These are phyloP conservation scores for Drosophila bocqueti DNA, from an alignment of 1,140 invertebrate species.

Conservation along the genomic window DNA sequence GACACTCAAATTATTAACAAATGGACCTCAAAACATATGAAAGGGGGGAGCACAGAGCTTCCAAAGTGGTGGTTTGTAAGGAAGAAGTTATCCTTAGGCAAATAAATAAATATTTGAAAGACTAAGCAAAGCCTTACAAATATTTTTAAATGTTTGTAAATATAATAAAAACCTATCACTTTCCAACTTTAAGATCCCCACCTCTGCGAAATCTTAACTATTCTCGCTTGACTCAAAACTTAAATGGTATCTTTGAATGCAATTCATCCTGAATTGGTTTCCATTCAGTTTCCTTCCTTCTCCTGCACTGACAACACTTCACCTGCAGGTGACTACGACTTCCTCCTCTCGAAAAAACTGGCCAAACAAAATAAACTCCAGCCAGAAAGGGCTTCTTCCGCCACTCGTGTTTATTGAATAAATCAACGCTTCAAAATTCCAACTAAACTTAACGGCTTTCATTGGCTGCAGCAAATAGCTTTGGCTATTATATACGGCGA, in stretches of 20 bases:
- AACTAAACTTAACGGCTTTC: slow-evolving; percentile 78
- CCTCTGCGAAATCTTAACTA: neutral
- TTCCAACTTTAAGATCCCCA: neutral
- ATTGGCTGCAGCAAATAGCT: slow-evolving; percentile 72
- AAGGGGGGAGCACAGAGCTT: neutral
- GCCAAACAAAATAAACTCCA: slow-evolving; percentile 43
- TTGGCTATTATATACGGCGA: slow-evolving; percentile 54
- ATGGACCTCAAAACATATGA: slow-evolving; percentile 18
- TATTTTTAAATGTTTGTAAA: neutral
- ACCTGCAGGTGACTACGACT: slow-evolving; percentile 4
- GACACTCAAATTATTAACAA: slow-evolving; percentile 38
- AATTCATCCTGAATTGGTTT: slow-evolving; percentile 26
- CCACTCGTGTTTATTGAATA: slow-evolving; percentile 69
- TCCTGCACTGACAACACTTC: slow-evolving; percentile 43
- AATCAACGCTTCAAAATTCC: slow-evolving; percentile 74
- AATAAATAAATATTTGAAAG: neutral
- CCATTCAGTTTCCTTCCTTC: slow-evolving; percentile 2
- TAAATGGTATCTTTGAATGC: slow-evolving; percentile 23
- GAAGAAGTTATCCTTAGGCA: neutral
- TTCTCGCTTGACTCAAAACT: neutral
- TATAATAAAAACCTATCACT: neutral
- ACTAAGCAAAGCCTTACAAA: neutral
- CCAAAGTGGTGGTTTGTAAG: neutral
- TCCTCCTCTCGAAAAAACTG: slow-evolving; percentile 13
- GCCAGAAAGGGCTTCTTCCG: slow-evolving; percentile 38